Conservation (phyloP, 2,113 vertebrate genomes). For the Mustela lutreola region DNA sequence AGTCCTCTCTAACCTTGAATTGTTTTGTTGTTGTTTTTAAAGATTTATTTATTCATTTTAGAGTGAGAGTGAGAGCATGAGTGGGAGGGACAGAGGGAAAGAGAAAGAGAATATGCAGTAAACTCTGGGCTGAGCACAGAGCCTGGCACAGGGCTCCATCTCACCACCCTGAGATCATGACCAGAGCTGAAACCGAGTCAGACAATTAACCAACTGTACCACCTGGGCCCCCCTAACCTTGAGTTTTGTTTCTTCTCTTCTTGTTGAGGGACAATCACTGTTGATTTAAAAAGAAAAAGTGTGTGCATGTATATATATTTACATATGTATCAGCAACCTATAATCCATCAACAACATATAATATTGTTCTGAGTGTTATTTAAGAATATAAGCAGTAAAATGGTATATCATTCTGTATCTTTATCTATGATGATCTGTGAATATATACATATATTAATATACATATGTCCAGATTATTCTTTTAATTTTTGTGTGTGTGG, state of each 20-base stretch:
- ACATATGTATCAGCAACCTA: neutral
- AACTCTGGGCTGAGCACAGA: neutral
- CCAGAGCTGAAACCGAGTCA: neutral
- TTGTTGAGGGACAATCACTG: neutral
- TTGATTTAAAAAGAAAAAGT: neutral
- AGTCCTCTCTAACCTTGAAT: neutral
- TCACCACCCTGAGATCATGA: neutral
- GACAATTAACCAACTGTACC: neutral
- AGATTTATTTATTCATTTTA: neutral
- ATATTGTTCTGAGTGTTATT: neutral
- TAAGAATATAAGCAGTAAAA: neutral
- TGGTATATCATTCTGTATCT: neutral
- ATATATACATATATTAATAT: neutral
- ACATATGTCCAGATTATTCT: neutral
- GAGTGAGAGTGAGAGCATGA: neutral
- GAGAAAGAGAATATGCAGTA: neutral
- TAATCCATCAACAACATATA: neutral
- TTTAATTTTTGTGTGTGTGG: neutral
- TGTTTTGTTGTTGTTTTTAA: neutral
- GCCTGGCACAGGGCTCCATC: neutral
- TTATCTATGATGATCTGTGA: neutral
- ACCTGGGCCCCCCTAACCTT: neutral
- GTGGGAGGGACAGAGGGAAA: neutral
- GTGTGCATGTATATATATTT: neutral
- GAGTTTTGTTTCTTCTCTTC: constrained; percentile 28